Conservation (phyloP, 1,140 invertebrate species). For the Listronotus oregonensis region DNA sequence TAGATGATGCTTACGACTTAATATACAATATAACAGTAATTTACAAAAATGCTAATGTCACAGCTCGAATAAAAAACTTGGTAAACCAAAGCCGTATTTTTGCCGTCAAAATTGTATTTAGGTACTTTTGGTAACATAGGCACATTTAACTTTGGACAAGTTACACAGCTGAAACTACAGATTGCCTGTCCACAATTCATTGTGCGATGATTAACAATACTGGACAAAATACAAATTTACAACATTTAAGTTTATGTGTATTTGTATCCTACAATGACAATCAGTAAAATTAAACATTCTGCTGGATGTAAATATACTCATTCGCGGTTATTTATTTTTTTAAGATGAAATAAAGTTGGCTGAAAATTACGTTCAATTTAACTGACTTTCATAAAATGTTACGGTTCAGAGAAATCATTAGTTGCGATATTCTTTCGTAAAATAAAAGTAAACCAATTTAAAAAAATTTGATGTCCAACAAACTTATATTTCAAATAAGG, state of each 20-base stretch:
- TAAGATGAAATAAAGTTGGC: too few species aligned
- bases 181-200: slow-evolving; percentile 28
- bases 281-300: not conserved
- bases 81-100: slow-evolving; percentile 48
- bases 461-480: too few species aligned
- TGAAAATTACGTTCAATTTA: not conserved
- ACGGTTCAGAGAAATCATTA: not conserved
- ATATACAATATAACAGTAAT: slow-evolving; percentile 14
- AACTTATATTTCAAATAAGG: not conserved
- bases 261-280: slow-evolving; percentile 1
- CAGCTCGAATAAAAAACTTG: slow-evolving; percentile 24
- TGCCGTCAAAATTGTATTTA: slow-evolving; percentile 40
- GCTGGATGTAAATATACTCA: slow-evolving; percentile 1
- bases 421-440: too few species aligned
- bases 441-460: too few species aligned
- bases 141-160: slow-evolving; percentile 16
- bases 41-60: slow-evolving; percentile 14
- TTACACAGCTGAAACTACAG: slow-evolving; percentile 1
- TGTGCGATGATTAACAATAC: slow-evolving; percentile 25
- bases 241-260: not conserved
- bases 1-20: slow-evolving; percentile 19
- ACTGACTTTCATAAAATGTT: not conserved
- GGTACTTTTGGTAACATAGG: slow-evolving; percentile 33
- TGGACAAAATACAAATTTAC: slow-evolving; percentile 4
- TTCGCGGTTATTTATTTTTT: too few species aligned